These are phyloP conservation scores for Scolopax bukidnonensis DNA, from an alignment of 2,797 vertebrate species.

Conservation along the genomic window DNA sequence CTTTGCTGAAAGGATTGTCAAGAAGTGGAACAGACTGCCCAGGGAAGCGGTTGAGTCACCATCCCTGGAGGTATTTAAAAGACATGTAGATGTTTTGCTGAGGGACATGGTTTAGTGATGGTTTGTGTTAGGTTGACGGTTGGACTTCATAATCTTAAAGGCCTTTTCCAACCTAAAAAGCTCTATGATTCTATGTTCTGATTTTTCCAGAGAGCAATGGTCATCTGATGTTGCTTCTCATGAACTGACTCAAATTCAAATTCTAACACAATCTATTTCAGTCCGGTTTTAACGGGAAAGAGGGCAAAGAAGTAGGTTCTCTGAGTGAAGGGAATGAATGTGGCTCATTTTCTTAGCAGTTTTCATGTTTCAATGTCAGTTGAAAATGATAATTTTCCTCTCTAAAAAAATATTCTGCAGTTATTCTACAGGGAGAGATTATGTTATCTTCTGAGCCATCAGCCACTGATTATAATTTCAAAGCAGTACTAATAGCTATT, in stretches of 20 bases:
- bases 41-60: background rate
- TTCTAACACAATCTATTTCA: background rate
- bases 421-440: background rate
- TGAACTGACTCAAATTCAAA: background rate
- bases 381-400: background rate
- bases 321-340: background rate
- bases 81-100: background rate
- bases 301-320: background rate
- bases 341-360: background rate
- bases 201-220: background rate
- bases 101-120: background rate
- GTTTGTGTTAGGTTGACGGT: background rate
- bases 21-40: too few relatives aligned
- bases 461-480: conserved; percentile 48
- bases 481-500: conserved; percentile 39
- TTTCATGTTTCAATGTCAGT: background rate
- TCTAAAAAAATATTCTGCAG: background rate
- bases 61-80: background rate
- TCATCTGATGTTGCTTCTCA: background rate
- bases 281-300: background rate
- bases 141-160: background rate
- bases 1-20: too few relatives aligned
- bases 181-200: background rate
- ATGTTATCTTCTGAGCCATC: conserved; percentile 18
- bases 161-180: background rate